Percentiles rank a stretch among this genome's conserved stretches.
Conservation (phyloP, 1,140 invertebrate species). For the Archivesica marissinica region DNA sequence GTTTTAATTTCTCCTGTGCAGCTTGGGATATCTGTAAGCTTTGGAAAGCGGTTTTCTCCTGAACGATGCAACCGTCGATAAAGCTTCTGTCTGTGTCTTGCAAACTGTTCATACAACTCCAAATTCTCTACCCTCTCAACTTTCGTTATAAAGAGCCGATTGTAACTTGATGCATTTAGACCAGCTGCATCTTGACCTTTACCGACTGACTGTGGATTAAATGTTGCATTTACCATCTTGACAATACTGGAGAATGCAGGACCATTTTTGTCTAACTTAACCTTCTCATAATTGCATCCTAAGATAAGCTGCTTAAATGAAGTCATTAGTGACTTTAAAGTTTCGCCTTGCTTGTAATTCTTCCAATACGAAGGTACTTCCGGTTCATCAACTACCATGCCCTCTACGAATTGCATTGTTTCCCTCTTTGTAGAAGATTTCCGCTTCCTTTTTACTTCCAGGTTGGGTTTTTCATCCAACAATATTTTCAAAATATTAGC, state of each 20-base stretch:
- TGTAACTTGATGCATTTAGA: background rate
- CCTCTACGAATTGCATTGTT: background rate
- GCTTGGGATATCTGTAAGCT: background rate
- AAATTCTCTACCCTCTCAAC: conserved; percentile 53
- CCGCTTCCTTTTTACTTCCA: background rate
- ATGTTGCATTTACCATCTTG: conserved; percentile 21
- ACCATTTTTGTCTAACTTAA: background rate
- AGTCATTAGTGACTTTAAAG: background rate
- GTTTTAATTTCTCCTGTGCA: background rate
- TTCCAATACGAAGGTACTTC: conserved; percentile 45
- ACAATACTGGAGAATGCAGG: background rate
- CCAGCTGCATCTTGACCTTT: conserved; percentile 37
- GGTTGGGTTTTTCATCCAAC: background rate
- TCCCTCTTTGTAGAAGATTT: background rate
- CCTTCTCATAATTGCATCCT: background rate
- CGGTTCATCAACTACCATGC: conserved; percentile 3
- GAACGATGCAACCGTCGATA: background rate
- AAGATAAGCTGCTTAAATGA: background rate
- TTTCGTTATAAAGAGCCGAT: conserved; percentile 9
- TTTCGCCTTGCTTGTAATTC: conserved; percentile 12
- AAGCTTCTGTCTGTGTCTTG: background rate
- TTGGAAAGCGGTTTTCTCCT: background rate
- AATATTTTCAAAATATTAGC: background rate
- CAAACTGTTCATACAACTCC: conserved; percentile 21
- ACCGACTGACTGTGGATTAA: background rate